Evolutionary conservation across 2,797 vertebrate species (phyloP), one percentile per base, ranked within the genome.

Genomic region (Dipus sagitta): DNA sequence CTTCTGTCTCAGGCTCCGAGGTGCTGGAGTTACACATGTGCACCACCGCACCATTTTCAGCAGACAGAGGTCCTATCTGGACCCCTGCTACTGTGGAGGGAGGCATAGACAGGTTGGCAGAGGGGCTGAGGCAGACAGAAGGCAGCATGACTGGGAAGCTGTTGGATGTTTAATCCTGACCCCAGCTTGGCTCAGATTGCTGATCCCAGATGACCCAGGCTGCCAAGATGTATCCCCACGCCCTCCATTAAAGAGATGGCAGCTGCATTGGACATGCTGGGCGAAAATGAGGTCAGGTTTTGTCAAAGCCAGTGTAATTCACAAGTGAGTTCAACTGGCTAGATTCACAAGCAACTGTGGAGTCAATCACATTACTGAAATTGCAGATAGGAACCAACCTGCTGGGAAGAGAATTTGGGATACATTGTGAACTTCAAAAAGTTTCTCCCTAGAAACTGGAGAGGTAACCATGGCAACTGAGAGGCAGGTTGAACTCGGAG

Each of bases 341-440:
- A 77, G 88, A 65, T 86, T 92, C 82, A 87, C 77, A 91, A 47
- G 92, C 86, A 54, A 62, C 92, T 23, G 75, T 54, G 2, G 6
- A 87, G 74, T 90, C 93, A 75, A 67, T n/a, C 42, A 17, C 24
- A 60, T 94, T 64, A 64, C 93, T n/a, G 60, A 76, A 95, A 94
- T 34, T 68, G 58, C 74, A 89, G 91, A 52, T 71, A 34, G 30
- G 68, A 93, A 60, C 81, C 7, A 17, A 86, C 75, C 93, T 95
- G 85, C 93, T 95, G 95, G 72, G 78, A 94, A 95, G 94, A 90
- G 92, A 96, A 94, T 94, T 83, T 88, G 74, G 95, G 79, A 94
- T 94, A 84, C 68, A 90, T 58, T 47, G 52, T 54, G 76, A 95
- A 96, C 94, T 96, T 96, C 95, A 95, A 83, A 96, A 96, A 97